These are phyloP conservation scores for Papilio protenor DNA, from an alignment of 2,888 invertebrate genomes.

Conservation along the genomic window DNA sequence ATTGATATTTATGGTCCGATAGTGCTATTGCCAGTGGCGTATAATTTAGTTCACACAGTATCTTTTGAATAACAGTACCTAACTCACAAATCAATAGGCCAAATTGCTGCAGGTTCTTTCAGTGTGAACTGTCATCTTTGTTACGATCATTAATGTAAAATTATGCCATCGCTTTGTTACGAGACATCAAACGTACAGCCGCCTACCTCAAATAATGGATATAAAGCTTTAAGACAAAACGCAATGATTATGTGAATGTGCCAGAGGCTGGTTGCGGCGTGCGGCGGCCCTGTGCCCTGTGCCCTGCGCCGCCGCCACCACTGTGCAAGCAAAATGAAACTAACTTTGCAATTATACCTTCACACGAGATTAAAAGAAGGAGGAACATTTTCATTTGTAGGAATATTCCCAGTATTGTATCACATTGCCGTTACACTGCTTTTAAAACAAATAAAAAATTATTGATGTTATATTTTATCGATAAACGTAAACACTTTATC, in stretches of 20 bases:
- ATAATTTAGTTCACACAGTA: too few species aligned
- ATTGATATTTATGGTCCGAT: too few species aligned
- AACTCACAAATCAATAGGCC: too few species aligned
- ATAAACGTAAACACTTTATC: not conserved
- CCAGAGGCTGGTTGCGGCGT: not conserved
- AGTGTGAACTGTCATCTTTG: too few species aligned
- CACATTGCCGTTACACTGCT: not conserved
- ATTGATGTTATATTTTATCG: constrained; percentile 11
- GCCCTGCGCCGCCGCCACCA: not conserved
- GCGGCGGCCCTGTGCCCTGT: not conserved
- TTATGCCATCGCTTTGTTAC: too few species aligned
- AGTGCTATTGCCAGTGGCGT: too few species aligned
- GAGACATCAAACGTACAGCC: too few species aligned
- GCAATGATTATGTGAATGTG: not conserved
- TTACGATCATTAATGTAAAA: too few species aligned
- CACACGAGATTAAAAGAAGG: constrained; percentile 8
- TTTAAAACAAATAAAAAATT: not conserved
- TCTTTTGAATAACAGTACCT: too few species aligned
- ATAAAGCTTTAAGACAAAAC: not conserved
- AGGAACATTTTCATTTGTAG: constrained; percentile 19
- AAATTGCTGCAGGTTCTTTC: too few species aligned
- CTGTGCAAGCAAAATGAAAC: not conserved
- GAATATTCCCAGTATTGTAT: not conserved
- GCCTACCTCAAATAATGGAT: too few species aligned
- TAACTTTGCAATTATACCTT: constrained; percentile 34